These are phyloP conservation scores for Diaphora mendica DNA, from an alignment of 2,888 invertebrate species.

Conservation along the genomic window DNA sequence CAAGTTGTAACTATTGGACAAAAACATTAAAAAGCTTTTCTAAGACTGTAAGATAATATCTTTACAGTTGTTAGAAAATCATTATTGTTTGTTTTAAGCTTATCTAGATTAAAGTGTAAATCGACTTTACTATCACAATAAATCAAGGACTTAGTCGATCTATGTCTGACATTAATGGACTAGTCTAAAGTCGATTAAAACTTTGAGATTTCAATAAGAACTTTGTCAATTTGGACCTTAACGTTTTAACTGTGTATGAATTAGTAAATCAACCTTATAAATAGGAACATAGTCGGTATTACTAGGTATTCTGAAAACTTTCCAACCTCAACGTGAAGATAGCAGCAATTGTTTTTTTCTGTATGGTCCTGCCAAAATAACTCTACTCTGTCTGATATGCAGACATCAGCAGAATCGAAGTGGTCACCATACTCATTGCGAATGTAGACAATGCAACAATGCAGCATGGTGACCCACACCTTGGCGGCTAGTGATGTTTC, in stretches of 20 bases:
- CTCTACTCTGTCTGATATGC: no score
- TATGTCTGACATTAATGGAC: neutral
- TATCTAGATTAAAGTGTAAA: neutral
- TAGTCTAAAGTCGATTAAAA: neutral
- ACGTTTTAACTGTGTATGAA: neutral
- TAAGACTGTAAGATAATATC: neutral
- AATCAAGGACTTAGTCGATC: neutral
- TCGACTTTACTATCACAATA: no score
- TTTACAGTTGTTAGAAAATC: neutral
- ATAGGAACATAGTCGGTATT: neutral
- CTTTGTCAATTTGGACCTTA: neutral
- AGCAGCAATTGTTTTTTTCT: no score
- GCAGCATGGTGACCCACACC: no score
- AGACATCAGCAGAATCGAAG: no score
- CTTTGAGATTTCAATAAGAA: neutral
- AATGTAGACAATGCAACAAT: no score
- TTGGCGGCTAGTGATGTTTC: no score
- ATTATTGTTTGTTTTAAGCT: neutral
- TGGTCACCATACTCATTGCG: no score
- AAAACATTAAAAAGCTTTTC: neutral
- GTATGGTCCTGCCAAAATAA: no score
- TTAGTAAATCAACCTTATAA: neutral
- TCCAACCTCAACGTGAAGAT: no score
- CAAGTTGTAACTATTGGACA: constrained; percentile 91
- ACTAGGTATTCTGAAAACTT: no score